phyloP scores from a whole-genome alignment of 2,888 invertebrate species.

The Tetramorium bicarinatum region DNA sequence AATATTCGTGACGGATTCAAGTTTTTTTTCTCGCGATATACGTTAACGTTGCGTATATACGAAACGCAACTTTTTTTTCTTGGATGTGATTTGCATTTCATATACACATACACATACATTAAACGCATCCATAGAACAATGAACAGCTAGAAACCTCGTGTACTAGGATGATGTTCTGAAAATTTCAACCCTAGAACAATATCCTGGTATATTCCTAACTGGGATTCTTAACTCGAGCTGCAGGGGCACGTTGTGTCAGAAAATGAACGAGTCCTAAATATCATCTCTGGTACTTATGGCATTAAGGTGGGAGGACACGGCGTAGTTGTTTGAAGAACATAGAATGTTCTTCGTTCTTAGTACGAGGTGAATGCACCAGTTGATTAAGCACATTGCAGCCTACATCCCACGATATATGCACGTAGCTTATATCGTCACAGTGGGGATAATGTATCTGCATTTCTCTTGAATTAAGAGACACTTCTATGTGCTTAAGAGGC shows the following conservation, averaged over 20 bases:
- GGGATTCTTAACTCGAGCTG: background rate
- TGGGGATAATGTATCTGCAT: conserved; percentile 1
- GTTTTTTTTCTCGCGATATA: background rate
- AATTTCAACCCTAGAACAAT: background rate
- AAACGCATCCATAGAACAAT: background rate
- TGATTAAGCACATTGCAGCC: background rate
- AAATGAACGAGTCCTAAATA: background rate
- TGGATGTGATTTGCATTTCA: background rate
- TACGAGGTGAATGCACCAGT: conserved; percentile 1
- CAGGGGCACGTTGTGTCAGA: background rate
- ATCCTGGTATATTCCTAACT: conserved; percentile 15
- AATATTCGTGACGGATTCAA: background rate
- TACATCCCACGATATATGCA: conserved; percentile 6
- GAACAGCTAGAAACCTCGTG: background rate
- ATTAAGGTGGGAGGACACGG: background rate
- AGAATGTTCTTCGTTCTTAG: background rate
- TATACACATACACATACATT: background rate
- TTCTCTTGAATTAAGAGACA: background rate
- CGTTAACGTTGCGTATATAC: background rate
- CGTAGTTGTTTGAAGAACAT: background rate
- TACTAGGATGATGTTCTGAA: conserved; percentile 21
- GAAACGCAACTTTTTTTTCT: conserved; percentile 10
- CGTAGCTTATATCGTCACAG: conserved; percentile 5
- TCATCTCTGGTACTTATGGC: background rate
- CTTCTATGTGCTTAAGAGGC: background rate